Evolutionary conservation across 2,113 vertebrate species (phyloP), one percentile per base, ranked within the genome.

Genomic region (Thymallus thymallus): DNA sequence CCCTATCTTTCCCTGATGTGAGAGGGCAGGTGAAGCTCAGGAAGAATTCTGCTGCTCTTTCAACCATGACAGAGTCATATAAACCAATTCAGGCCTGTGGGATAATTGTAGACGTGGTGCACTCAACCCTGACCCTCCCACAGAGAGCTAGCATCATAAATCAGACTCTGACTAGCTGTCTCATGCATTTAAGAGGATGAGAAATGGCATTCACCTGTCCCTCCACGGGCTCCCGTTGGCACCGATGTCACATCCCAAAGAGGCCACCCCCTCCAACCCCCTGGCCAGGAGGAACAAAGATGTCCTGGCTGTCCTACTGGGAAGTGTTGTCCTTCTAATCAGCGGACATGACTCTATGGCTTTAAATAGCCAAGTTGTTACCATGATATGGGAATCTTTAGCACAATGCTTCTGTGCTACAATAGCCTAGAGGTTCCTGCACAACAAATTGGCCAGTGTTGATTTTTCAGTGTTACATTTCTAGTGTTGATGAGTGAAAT

Each of bases 161-260:
- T 87, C 82, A 82, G 70, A 73, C 55, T 65, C 68, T 71, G 77
- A 74, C 80, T 66, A 76, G 68, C 75, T 88, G 78, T 77, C 75
- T 77, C 63, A 13, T 78, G 71, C 46, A 68, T 84, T 85, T 82
- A 85, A 23, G 73, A 69, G 75, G 80, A 78, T 86, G 82, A 79
- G 68, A 46, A 26, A 29, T 76, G 63, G 65, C 58, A 68, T 73
- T 73, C 71, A 62, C 71, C 56, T 76, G 77, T 78, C 77, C 62
- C 35, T 41, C 35, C 35, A 41, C 2, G 35, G 35, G 35, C 35
- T 55, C 72, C 76, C 69, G 9, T 41, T 41, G 35, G 35, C 35
- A 7, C 78, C 45, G 70, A 64, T 78, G 81, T 81, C 72, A 77
- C 56, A n/a, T 69, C 62, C 77, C 81, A 75, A 78, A 75, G 78